Evolutionary conservation across 1,140 invertebrate species (phyloP), one percentile per base, ranked within the genome.

Genomic region (Maniola jurtina): DNA sequence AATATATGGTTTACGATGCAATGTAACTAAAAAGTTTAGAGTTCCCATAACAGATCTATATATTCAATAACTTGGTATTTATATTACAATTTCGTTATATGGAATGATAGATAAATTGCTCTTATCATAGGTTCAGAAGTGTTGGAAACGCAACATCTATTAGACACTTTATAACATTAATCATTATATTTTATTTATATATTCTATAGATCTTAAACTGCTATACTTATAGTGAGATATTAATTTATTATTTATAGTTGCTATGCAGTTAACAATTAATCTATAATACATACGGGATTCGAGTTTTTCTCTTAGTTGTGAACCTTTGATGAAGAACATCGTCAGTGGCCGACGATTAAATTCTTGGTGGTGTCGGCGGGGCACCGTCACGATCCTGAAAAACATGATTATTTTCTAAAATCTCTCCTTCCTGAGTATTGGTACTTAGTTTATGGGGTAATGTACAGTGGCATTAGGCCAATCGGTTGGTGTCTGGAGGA

Each of bases 311-410:
- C 64, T 5, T n/a, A 45, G 42, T 2, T 71, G 54, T 65, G 60
- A 72, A 72, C 58, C 54, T 65, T 56, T 68, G 62, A 58, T 52
- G 59, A 70, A 68, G 58, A 72, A 59, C 45, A 66, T 62, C 62
- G n/a, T 50, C 35, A n/a, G 34, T 59, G 58, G 11, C 35, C 57
- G 4, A 56, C 35, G 13, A 64, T 84, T 89, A 91, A 78, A 75
- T 90, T 83, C 76, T 79, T 61, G 92, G 91, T 35, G 92, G 91
- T 48, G 83, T 88, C n/a, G 91, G 91, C 14, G 91, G 91, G 33
- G 87, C 81, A 38, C 91, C 91, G 75, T 91, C 85, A 47, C 80
- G 83, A 70, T 90, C 89, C 92, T 92, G 75, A 25, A 25, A 25
- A 25, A 25, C 25, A 25, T 2, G 25, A 25, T 25, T 25, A n/a